These are phyloP conservation scores for human (Homo sapiens) DNA, from an alignment of 2,113 vertebrate genomes.

Conservation along the genomic window GRCh38 chr17:67031501-67032000, in stretches of 20 bases:
- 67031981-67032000: constrained; percentile 40
- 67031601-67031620: constrained; percentile 43
- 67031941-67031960: neutral
- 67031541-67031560: neutral
- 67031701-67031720: constrained; percentile 21
- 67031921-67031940: neutral
- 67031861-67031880: neutral
- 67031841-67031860: neutral
- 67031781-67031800: neutral
- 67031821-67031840: neutral
- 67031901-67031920: neutral
- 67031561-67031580: neutral
- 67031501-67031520: neutral
- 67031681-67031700: neutral
- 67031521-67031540: neutral
- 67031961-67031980: neutral
- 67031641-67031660: neutral
- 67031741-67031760: neutral
- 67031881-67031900: too few relatives aligned
- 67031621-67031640: neutral
- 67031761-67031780: neutral
- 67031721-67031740: neutral
- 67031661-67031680: neutral
- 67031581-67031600: constrained; percentile 35
- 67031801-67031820: neutral